A percentile compares a stretch with the other conserved stretches of the same genome.
These are phyloP conservation scores for Pararge aegeria DNA, from an alignment of 1,140 invertebrate genomes.

Conservation along the genomic window DNA sequence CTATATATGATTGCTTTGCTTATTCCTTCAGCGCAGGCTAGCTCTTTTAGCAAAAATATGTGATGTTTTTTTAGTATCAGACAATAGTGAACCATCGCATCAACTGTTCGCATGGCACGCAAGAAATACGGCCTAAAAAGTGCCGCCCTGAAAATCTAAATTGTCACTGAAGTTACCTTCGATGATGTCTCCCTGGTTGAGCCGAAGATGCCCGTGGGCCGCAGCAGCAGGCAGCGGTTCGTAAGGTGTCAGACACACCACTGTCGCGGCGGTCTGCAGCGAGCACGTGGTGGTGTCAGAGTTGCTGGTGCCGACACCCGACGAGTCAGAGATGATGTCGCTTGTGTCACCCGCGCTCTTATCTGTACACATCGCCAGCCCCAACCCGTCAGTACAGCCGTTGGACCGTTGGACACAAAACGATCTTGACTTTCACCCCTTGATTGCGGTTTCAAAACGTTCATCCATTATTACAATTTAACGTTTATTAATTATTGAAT, in stretches of 20 bases:
- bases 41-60: too few species aligned
- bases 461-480: too few species aligned
- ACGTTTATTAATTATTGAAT: too few species aligned
- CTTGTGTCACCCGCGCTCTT: slow-evolving; percentile 92
- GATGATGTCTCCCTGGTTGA: slow-evolving; percentile 93
- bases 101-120: too few species aligned
- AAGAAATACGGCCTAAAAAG: too few species aligned
- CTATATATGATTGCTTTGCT: too few species aligned
- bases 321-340: slow-evolving; percentile 94
- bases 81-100: too few species aligned
- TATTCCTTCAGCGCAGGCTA: too few species aligned
- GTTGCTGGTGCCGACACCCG: slow-evolving; percentile 92
- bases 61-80: too few species aligned
- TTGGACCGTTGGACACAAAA: not conserved
- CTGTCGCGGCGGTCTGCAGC: slow-evolving; percentile 88
- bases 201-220: slow-evolving; percentile 87
- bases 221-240: slow-evolving; percentile 81
- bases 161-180: slow-evolving; percentile 84
- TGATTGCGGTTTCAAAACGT: too few species aligned
- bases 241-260: slow-evolving; percentile 93
- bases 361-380: slow-evolving; percentile 85
- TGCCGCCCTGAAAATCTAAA: too few species aligned
- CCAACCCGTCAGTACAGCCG: slow-evolving; percentile 69
- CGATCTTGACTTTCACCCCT: too few species aligned
- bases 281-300: slow-evolving; percentile 91